phyloP scores from a whole-genome alignment of 2,888 invertebrate species.

The Drosophila tanythrix region DNA sequence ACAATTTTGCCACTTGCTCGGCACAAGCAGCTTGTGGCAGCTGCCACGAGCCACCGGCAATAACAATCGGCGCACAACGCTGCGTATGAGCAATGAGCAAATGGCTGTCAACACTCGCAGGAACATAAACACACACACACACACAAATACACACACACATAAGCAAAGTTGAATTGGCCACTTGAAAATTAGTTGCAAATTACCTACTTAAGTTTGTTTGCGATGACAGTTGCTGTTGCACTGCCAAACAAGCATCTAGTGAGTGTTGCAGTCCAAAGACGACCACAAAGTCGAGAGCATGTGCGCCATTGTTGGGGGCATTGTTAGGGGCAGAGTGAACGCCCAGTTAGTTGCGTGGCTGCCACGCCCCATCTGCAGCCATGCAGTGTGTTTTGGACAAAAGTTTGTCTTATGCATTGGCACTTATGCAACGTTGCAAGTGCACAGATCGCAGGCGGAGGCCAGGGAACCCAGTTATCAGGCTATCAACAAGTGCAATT shows the following conservation, averaged over 20 bases:
- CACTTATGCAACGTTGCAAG: constrained; percentile 64
- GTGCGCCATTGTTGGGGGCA: constrained; percentile 57
- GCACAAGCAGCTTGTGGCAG: constrained; percentile 13
- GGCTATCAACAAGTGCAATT: constrained; percentile 78
- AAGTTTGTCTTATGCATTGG: constrained; percentile 76
- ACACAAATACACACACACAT: constrained; percentile 2
- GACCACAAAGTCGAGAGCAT: constrained; percentile 61
- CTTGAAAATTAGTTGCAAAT: constrained; percentile 80
- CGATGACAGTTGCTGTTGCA: constrained; percentile 39
- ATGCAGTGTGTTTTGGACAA: constrained; percentile 45
- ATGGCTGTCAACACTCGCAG: constrained; percentile 31
- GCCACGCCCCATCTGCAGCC: constrained; percentile 62
- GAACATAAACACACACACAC: constrained; percentile 1
- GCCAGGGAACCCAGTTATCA: constrained; percentile 68
- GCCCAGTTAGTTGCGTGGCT: constrained; percentile 58
- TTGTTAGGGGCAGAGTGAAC: constrained; percentile 46
- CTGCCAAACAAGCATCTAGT: constrained; percentile 16
- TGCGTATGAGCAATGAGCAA: constrained; percentile 61
- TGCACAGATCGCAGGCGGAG: constrained; percentile 2
- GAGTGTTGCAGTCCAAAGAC: constrained; percentile 28
- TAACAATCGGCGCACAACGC: constrained; percentile 25
- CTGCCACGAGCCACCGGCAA: constrained; percentile 10
- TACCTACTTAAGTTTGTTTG: constrained; percentile 80
- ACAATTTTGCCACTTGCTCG: constrained; percentile 41
- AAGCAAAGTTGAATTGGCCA: constrained; percentile 55